Conservation (phyloP, 2,888 invertebrate species). For the Sinotaia quadrata region DNA sequence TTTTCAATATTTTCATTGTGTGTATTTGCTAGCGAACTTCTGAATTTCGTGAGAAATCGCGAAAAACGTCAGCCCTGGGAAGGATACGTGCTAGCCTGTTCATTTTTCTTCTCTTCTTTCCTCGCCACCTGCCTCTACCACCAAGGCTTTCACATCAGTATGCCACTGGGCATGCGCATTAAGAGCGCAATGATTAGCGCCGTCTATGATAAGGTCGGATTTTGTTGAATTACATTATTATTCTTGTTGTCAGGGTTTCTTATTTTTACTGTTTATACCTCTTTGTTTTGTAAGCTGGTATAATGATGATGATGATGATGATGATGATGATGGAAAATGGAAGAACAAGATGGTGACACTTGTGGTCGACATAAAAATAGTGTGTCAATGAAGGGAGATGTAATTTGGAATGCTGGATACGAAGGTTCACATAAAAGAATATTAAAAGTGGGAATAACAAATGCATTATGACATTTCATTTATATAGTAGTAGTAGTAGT, state of each 20-base stretch:
- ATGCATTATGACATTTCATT: too few relatives aligned
- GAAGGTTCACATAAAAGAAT: too few relatives aligned
- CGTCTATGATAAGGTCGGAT: slow-evolving; percentile 8
- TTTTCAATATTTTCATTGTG: neutral
- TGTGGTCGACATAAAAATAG: too few relatives aligned
- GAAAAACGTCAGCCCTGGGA: neutral
- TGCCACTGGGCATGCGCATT: slow-evolving; percentile 20
- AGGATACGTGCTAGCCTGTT: neutral
- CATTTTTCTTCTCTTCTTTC: neutral
- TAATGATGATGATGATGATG: neutral
- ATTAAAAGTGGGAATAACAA: too few relatives aligned
- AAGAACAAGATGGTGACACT: too few relatives aligned
- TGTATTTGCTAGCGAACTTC: neutral
- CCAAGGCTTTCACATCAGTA: slow-evolving; percentile 2
- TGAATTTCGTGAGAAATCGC: slow-evolving; percentile 1
- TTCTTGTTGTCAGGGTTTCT: too few relatives aligned
- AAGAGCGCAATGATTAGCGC: slow-evolving; percentile 7
- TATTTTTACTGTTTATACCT: too few relatives aligned
- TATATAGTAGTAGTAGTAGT: too few relatives aligned
- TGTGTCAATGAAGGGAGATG: too few relatives aligned
- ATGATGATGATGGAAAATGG: neutral
- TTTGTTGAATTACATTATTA: too few relatives aligned
- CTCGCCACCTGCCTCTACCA: slow-evolving; percentile 4
- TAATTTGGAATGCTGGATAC: too few relatives aligned
- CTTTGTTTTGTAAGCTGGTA: neutral